phyloP scores from a whole-genome alignment of 2,113 vertebrate species.

The Aphyosemion australe region DNA sequence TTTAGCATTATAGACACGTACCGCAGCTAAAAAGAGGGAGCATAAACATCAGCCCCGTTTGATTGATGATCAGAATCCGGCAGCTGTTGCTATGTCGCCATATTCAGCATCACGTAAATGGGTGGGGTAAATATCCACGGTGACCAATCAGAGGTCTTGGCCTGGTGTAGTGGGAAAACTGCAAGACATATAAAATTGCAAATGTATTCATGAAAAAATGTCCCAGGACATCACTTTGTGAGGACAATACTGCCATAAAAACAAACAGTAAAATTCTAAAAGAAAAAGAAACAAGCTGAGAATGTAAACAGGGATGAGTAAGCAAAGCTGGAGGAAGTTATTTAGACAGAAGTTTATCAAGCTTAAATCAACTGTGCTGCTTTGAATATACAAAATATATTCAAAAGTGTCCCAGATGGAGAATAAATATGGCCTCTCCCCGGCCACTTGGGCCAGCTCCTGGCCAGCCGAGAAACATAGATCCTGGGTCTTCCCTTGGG shows the following conservation, averaged over 20 bases:
- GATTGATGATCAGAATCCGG: constrained; percentile 52
- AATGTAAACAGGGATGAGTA: not conserved
- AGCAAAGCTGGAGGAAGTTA: too few relatives aligned
- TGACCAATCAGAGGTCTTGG: constrained; percentile 52
- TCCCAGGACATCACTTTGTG: constrained; percentile 40
- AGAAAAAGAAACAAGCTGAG: not conserved
- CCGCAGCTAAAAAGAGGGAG: constrained; percentile 12
- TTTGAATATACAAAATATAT: too few relatives aligned
- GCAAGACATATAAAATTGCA: constrained; percentile 45
- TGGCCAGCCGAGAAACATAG: too few relatives aligned
- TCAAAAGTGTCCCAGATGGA: too few relatives aligned
- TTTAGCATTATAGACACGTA: constrained; percentile 43
- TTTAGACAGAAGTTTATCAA: too few relatives aligned
- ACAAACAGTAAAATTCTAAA: constrained; percentile 26
- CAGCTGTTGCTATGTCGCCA: constrained; percentile 62
- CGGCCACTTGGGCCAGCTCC: too few relatives aligned
- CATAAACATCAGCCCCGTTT: constrained; percentile 31
- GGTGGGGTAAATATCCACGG: constrained; percentile 37
- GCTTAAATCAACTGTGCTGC: too few relatives aligned
- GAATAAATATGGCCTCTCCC: too few relatives aligned
- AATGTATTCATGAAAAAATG: constrained; percentile 50
- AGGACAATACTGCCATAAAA: constrained; percentile 56
- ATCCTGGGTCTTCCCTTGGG: too few relatives aligned
- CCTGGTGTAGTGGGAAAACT: constrained; percentile 11
- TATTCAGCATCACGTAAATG: constrained; percentile 17